phyloP scores from a whole-genome alignment of 2,113 vertebrate genomes.

The Ceyx margarethae region DNA sequence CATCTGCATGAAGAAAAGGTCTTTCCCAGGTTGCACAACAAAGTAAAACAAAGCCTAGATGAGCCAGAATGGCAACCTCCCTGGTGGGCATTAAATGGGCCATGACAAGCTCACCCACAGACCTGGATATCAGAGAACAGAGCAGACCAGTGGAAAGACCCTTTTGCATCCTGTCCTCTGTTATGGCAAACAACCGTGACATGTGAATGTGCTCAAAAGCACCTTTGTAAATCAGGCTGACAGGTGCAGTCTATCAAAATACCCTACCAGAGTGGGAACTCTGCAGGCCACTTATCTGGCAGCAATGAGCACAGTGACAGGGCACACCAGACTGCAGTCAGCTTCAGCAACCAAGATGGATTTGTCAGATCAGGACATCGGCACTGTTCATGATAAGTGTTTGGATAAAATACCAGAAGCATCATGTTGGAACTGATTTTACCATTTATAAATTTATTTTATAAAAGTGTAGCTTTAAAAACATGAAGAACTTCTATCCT shows the following conservation, averaged over 20 bases:
- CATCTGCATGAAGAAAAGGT: background rate
- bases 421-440: background rate
- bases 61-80: background rate
- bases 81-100: background rate
- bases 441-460: background rate
- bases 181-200: background rate
- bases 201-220: background rate
- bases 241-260: background rate
- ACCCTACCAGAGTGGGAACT: background rate
- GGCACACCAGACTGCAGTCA: background rate
- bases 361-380: background rate
- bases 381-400: background rate
- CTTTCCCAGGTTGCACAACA: background rate
- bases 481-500: background rate
- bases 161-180: background rate
- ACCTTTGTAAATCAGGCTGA: slow-evolving; percentile 18
- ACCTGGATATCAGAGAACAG: background rate
- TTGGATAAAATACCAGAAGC: background rate
- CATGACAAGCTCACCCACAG: background rate
- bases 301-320: background rate
- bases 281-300: background rate
- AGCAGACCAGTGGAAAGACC: background rate
- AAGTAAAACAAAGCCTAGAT: background rate
- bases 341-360: background rate
- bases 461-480: background rate